Conservation (phyloP, 2,797 vertebrate species). For the Adelosebastes latens region DNA sequence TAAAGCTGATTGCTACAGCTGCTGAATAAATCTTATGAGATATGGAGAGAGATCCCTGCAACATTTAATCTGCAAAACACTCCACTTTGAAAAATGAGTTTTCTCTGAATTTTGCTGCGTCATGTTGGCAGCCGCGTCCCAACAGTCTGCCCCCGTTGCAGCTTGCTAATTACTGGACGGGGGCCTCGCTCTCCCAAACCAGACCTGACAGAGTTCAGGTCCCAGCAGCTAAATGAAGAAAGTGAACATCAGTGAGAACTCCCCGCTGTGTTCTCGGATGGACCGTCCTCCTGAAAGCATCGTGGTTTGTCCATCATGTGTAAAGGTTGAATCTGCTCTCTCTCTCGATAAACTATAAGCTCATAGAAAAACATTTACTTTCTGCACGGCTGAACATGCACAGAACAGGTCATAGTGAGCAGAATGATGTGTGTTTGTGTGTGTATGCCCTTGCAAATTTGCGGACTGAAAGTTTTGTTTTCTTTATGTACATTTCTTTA, state of each 20-base stretch:
- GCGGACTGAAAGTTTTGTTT: neutral
- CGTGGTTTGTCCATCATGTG: conserved; percentile 29
- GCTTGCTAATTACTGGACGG: conserved; percentile 44
- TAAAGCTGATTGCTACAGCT: neutral
- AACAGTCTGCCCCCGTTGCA: conserved; percentile 14
- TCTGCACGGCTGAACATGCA: conserved; percentile 28
- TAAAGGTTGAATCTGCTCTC: conserved; percentile 39
- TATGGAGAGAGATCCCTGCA: neutral
- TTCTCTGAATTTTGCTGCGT: conserved; percentile 8
- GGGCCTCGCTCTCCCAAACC: conserved; percentile 22
- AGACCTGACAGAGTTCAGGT: conserved; percentile 32
- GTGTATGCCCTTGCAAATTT: neutral
- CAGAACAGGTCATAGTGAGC: neutral
- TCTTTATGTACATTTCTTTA: neutral
- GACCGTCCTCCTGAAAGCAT: conserved; percentile 8
- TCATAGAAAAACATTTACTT: conserved; percentile 45
- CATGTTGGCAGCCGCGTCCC: conserved; percentile 5
- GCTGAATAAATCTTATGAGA: neutral
- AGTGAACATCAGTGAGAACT: conserved; percentile 6
- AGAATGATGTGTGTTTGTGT: neutral
- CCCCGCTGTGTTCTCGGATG: neutral
- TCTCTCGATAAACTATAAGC: conserved; percentile 31
- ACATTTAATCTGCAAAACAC: neutral
- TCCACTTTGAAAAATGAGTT: neutral
- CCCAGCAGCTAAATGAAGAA: conserved; percentile 26